These are phyloP conservation scores for Drosophila grimshawi DNA, from an alignment of 1,140 invertebrate genomes.

Conservation along the genomic window DNA sequence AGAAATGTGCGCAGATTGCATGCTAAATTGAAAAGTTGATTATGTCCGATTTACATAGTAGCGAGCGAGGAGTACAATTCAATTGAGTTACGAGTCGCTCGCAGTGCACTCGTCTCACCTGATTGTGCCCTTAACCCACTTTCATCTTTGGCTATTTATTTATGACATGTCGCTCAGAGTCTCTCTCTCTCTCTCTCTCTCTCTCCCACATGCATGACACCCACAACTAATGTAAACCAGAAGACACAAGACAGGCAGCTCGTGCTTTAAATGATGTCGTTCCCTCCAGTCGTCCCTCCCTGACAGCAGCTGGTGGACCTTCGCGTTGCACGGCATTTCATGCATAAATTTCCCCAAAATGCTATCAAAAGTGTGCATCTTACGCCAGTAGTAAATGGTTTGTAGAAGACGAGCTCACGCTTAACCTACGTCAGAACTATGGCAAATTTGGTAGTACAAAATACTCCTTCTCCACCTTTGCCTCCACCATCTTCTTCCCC, in stretches of 20 bases:
- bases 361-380: slow-evolving; percentile 81
- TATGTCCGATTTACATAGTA: slow-evolving; percentile 77
- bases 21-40: slow-evolving; percentile 74
- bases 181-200: slow-evolving; percentile 14
- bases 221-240: slow-evolving; percentile 66
- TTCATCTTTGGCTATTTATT: slow-evolving; percentile 49
- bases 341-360: slow-evolving; percentile 68
- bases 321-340: slow-evolving; percentile 30
- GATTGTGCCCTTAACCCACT: slow-evolving; percentile 69
- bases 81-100: slow-evolving; percentile 54
- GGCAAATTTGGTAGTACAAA: slow-evolving; percentile 26
- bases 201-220: slow-evolving; percentile 53
- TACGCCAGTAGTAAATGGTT: slow-evolving; percentile 72
- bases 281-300: slow-evolving; percentile 40
- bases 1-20: slow-evolving; percentile 59
- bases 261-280: slow-evolving; percentile 78
- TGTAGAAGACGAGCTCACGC: slow-evolving; percentile 47
- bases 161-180: slow-evolving; percentile 57
- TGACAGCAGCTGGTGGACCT: slow-evolving; percentile 14
- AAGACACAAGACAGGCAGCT: slow-evolving; percentile 46
- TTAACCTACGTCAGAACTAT: slow-evolving; percentile 43
- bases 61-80: slow-evolving; percentile 50
- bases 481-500: neutral
- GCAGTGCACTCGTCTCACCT: slow-evolving; percentile 12
- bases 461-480: slow-evolving; percentile 13